phyloP scores from a whole-genome alignment of 2,113 vertebrate species.

The Trematocara nigrifrons region DNA sequence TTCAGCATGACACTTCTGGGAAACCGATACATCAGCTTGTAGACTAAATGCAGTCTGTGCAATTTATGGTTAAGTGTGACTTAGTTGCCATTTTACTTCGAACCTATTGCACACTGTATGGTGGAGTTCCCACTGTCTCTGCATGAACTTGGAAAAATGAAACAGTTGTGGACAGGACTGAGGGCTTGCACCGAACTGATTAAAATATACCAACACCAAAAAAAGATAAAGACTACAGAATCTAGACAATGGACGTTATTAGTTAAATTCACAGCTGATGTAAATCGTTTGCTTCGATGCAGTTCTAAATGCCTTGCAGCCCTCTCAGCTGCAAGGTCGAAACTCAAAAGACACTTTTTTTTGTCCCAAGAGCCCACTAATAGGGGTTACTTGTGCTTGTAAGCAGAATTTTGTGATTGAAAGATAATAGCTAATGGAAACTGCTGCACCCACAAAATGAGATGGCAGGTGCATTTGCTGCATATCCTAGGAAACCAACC shows the following conservation, averaged over 20 bases:
- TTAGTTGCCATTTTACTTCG: background rate
- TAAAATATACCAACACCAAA: background rate
- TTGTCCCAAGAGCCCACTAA: background rate
- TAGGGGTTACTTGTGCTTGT: background rate
- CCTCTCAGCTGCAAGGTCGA: background rate
- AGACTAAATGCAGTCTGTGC: background rate
- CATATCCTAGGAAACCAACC: background rate
- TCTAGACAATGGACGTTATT: background rate
- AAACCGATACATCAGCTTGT: constrained; percentile 31
- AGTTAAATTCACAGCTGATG: background rate
- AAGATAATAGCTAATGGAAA: background rate
- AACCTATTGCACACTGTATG: background rate
- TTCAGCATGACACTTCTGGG: constrained; percentile 49
- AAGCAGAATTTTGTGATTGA: background rate
- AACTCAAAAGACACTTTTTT: background rate
- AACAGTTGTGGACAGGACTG: background rate
- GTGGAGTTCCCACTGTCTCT: constrained; percentile 17
- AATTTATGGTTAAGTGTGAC: constrained; percentile 39
- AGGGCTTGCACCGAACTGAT: background rate
- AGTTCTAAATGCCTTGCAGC: background rate
- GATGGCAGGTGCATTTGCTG: background rate
- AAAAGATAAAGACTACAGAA: background rate
- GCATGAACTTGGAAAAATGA: background rate
- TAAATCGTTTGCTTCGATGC: background rate
- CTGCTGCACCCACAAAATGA: background rate